Evolutionary conservation across 2,797 vertebrate species (phyloP), one percentile per base, ranked within the genome.

Genomic region (Anableps anableps): DNA sequence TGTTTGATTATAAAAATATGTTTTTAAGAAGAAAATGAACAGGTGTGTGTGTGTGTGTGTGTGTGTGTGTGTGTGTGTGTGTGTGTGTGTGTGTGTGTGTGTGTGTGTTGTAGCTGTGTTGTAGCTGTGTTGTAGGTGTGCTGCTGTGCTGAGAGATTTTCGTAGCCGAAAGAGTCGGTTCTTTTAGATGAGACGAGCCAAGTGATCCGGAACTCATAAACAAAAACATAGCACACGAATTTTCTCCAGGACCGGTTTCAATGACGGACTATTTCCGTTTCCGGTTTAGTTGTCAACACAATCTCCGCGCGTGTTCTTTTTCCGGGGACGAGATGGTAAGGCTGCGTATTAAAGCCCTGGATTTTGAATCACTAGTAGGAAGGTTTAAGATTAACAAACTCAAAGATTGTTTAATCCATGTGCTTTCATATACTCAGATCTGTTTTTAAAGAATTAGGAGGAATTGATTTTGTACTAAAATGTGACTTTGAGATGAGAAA

Each of bases 221-320:
- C 14, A 36, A 19, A 64, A 34, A 34, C 60, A 16, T 4, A 38
- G 3, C 21, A 2, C 5, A 5, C 3, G 2, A 5, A 74, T 14
- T 43, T 43, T 70, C 51, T 13, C 0, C 19, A 80, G 88, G 89
- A 84, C 79, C 8, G 0, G 4, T 11, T 82, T 80, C 6, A 1
- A 0, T 0, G 83, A 87, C 83, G 91, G 88, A 91, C 80, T 60
- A 3, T 0, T 1, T 1, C n/a, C 1, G 23, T 38, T 93, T 94
- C 93, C 92, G 88, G 83, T 77, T 0, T 0, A 13, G 8, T 75
- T 93, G 91, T 94, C 92, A 94, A 93, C 89, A 92, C 34, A 0
- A 7, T 43, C 0, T 29, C 1, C 43, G 84, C 89, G 71, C 84
- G 85, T 83, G 80, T 72, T 34, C 53, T 79, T 1, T 0, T 0